Evolutionary conservation across 37 sponge, comb jelly and placozoan species (phyloP).

Genomic region (Axinella damicornis): DNA sequence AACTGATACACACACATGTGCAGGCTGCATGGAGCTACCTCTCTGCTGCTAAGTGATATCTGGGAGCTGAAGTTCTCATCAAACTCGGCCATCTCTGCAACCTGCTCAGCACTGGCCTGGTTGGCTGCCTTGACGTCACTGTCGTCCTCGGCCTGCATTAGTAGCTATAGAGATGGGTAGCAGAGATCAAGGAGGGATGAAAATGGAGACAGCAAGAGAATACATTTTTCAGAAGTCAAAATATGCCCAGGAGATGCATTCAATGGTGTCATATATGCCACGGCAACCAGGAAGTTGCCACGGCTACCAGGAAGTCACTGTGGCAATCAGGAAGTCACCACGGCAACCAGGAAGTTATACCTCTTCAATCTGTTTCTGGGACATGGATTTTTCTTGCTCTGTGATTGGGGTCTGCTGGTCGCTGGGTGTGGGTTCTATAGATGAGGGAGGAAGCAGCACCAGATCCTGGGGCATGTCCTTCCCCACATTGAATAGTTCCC

Average conservation of each 20-base stretch:
- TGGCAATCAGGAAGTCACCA: too few species aligned
- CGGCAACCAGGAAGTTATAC: too few species aligned
- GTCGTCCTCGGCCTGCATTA: slow-evolving; percentile 89
- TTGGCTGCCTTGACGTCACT: slow-evolving; percentile 85
- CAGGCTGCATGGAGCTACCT: too few species aligned
- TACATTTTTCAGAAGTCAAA: too few species aligned
- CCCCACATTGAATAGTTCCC: slow-evolving; percentile 37
- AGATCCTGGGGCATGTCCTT: background rate
- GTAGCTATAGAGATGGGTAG: slow-evolving; percentile 43
- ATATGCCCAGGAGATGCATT: too few species aligned
- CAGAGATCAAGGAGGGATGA: too few species aligned
- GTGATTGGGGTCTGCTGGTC: background rate
- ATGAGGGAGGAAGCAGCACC: background rate
- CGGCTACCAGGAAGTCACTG: too few species aligned
- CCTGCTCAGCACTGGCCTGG: slow-evolving; percentile 85
- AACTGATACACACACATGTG: too few species aligned
- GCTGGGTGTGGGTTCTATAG: background rate
- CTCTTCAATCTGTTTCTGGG: slow-evolving; percentile 77
- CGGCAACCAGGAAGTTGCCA: too few species aligned
- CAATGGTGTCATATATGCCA: too few species aligned
- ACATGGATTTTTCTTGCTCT: slow-evolving; percentile 10
- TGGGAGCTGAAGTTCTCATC: slow-evolving; percentile 74
- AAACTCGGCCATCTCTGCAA: slow-evolving; percentile 94
- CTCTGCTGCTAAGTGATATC: background rate
- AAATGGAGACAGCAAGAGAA: too few species aligned